phyloP scores from a whole-genome alignment of 2,113 vertebrate genomes.

The Andinoacara biseriatus region DNA sequence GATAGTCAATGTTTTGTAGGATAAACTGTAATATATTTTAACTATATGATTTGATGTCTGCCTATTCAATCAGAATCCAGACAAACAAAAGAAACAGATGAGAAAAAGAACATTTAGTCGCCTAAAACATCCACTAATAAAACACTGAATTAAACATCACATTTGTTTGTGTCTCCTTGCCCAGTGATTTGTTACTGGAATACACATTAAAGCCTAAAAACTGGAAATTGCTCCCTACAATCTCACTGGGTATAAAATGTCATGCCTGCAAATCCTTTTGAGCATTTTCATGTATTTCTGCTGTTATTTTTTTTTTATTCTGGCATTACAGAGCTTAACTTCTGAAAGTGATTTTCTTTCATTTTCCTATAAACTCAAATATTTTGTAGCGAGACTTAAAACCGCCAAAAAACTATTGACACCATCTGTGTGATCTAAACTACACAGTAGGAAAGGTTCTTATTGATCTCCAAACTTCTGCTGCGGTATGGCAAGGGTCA shows the following conservation, averaged over 20 bases:
- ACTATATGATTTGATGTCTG: neutral
- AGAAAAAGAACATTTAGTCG: neutral
- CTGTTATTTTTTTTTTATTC: neutral
- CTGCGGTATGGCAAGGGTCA: neutral
- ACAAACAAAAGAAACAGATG: neutral
- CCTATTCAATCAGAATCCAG: neutral
- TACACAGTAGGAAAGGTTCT: neutral
- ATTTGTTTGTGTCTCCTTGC: neutral
- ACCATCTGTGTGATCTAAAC: conserved; percentile 35
- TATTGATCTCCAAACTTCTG: neutral
- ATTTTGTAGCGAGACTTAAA: conserved; percentile 16
- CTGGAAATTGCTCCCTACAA: neutral
- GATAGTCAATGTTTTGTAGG: neutral
- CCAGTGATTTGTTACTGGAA: neutral
- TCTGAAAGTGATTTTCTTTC: conserved; percentile 3
- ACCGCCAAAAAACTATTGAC: conserved; percentile 29
- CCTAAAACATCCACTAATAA: neutral
- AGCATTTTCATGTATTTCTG: neutral
- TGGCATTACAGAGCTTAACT: neutral
- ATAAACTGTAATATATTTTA: neutral
- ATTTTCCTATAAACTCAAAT: conserved; percentile 4
- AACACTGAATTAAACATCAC: neutral
- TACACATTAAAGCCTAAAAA: neutral
- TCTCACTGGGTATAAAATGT: neutral
- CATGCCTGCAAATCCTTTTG: neutral